phyloP scores from a whole-genome alignment of 2,888 invertebrate species.

The Aelia acuminata region DNA sequence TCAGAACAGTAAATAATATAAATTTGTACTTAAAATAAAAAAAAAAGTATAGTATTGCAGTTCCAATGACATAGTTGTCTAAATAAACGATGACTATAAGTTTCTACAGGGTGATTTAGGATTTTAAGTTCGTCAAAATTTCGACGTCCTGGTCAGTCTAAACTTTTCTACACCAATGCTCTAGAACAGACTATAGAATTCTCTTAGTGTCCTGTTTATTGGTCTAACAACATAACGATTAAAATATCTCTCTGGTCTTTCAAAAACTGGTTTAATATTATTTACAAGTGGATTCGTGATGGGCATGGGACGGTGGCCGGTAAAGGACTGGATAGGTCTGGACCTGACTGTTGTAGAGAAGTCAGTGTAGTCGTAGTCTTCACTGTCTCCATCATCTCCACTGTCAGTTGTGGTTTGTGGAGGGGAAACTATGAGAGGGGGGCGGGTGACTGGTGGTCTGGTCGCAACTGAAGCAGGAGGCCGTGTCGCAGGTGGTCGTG shows the following conservation, averaged over 20 bases:
- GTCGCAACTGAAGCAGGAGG: background rate
- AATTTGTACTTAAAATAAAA: background rate
- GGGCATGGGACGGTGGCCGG: constrained; percentile 43
- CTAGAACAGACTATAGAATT: constrained; percentile 61
- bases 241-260: constrained; percentile 59
- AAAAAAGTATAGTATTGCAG: background rate
- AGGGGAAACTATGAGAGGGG: constrained; percentile 24
- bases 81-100: too few species aligned
- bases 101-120: too few species aligned
- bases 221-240: constrained; percentile 61
- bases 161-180: background rate
- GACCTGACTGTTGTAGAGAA: constrained; percentile 37
- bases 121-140: background rate
- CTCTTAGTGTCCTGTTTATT: constrained; percentile 59
- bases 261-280: constrained; percentile 50
- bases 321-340: constrained; percentile 12
- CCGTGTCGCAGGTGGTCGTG: background rate
- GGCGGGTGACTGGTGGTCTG: constrained; percentile 20
- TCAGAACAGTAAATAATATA: background rate
- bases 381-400: constrained; percentile 58
- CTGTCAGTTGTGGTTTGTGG: constrained; percentile 29
- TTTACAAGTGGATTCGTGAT: constrained; percentile 5
- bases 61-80: background rate
- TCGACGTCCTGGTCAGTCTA: background rate
- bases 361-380: constrained; percentile 63